These are phyloP conservation scores for Agrochola circellaris DNA, from an alignment of 2,888 invertebrate genomes.

Conservation along the genomic window DNA sequence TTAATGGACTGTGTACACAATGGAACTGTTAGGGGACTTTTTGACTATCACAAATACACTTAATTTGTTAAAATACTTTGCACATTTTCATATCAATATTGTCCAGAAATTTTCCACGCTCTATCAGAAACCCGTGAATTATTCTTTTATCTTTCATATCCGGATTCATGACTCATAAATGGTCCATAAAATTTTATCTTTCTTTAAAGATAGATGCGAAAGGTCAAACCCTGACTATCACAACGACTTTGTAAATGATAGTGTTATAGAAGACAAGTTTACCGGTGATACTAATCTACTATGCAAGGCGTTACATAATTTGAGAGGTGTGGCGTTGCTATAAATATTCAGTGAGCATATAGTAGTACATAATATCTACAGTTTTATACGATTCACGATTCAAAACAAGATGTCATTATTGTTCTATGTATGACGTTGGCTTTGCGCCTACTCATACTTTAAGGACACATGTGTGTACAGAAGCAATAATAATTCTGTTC, in stretches of 20 bases:
- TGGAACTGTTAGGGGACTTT: conserved; percentile 38
- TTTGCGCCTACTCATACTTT: conserved; percentile 8
- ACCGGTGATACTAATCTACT: conserved; percentile 27
- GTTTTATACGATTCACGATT: conserved; percentile 3
- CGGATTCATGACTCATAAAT: conserved; percentile 14
- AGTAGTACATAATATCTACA: background rate
- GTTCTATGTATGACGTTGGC: conserved; percentile 7
- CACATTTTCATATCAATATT: background rate
- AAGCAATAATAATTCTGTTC: background rate
- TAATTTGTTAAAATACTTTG: conserved; percentile 19
- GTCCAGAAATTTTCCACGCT: conserved; percentile 7
- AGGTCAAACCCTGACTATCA: conserved; percentile 33
- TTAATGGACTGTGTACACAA: conserved; percentile 45
- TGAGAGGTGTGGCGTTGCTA: conserved; percentile 28
- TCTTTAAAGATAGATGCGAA: conserved; percentile 19
- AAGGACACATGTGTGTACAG: conserved; percentile 20
- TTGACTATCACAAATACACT: conserved; percentile 35
- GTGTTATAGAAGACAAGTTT: background rate
- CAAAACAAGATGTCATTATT: conserved; percentile 17
- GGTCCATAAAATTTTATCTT: conserved; percentile 34
- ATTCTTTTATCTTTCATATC: conserved; percentile 20
- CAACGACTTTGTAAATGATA: conserved; percentile 18
- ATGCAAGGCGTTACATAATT: conserved; percentile 47
- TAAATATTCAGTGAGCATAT: conserved; percentile 35
- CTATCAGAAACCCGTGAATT: conserved; percentile 22